These are phyloP conservation scores for Sinocyclocheilus rhinocerous DNA, from an alignment of 2,113 vertebrate genomes.

Conservation along the genomic window DNA sequence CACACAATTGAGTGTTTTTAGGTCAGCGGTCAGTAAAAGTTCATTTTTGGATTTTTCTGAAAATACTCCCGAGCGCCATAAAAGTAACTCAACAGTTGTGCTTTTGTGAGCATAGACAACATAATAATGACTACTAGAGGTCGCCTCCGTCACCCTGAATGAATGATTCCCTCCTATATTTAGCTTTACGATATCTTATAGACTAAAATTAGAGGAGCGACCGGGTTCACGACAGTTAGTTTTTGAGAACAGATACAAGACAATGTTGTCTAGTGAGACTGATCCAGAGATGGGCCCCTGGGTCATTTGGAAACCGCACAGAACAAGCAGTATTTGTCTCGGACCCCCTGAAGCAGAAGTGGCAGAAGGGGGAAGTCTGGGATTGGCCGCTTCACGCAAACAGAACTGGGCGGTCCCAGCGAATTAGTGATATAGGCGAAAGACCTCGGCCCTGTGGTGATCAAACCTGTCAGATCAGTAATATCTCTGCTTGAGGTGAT, in stretches of 20 bases:
- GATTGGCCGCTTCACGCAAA: slow-evolving; percentile 70
- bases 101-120: slow-evolving; percentile 57
- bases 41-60: slow-evolving; percentile 47
- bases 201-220: slow-evolving; percentile 55
- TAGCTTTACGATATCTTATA: slow-evolving; percentile 49
- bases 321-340: slow-evolving; percentile 81
- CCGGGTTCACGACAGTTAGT: slow-evolving; percentile 62
- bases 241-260: slow-evolving; percentile 55
- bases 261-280: slow-evolving; percentile 63
- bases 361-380: slow-evolving; percentile 62
- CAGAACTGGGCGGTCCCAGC: slow-evolving; percentile 69
- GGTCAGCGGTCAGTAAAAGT: slow-evolving; percentile 39
- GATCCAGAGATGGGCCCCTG: slow-evolving; percentile 69
- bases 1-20: slow-evolving; percentile 33
- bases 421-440: slow-evolving; percentile 76
- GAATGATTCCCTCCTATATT: slow-evolving; percentile 45
- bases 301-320: slow-evolving; percentile 72
- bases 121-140: slow-evolving; percentile 34
- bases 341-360: slow-evolving; percentile 80
- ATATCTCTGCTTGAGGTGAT: slow-evolving; percentile 84
- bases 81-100: slow-evolving; percentile 54
- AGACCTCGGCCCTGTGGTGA: slow-evolving; percentile 78
- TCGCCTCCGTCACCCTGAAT: slow-evolving; percentile 29
- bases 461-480: slow-evolving; percentile 78
- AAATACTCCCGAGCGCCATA: slow-evolving; percentile 53